phyloP scores from a whole-genome alignment of 2,888 invertebrate genomes.

The Pristionchus japonicus region DNA sequence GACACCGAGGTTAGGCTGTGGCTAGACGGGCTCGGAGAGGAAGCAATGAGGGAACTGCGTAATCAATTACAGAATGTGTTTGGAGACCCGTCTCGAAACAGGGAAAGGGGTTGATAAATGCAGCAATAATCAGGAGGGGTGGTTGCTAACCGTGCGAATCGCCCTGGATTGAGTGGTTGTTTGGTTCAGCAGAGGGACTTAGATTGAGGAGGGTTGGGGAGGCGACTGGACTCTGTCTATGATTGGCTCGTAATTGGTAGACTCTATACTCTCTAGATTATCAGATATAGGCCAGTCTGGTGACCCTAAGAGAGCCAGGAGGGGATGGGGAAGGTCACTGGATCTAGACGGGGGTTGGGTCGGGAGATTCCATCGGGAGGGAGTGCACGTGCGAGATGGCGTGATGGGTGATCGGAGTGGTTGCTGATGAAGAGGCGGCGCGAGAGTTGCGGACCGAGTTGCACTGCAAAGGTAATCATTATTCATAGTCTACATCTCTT shows the following conservation, averaged over 20 bases:
- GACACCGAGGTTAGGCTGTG: background rate
- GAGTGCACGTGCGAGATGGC: slow-evolving; percentile 37
- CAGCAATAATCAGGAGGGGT: background rate
- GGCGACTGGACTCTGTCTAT: background rate
- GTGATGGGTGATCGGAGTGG: slow-evolving; percentile 37
- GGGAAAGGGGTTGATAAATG: background rate
- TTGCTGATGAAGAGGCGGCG: background rate
- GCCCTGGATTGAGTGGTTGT: slow-evolving; percentile 6
- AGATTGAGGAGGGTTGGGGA: background rate
- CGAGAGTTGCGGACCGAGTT: slow-evolving; percentile 36
- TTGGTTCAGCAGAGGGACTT: slow-evolving; percentile 1
- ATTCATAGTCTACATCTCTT: too few relatives aligned
- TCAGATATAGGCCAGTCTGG: background rate
- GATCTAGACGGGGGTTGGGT: slow-evolving; percentile 37
- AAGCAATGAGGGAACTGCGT: background rate
- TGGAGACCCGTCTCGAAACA: background rate
- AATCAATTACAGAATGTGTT: background rate
- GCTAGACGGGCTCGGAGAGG: background rate
- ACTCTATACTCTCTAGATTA: background rate
- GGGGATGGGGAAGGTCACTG: too few relatives aligned
- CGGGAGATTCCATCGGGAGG: background rate
- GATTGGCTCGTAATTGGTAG: background rate
- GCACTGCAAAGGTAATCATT: background rate
- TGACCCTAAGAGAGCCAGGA: background rate
- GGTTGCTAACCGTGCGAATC: background rate